Evolutionary conservation across 2,888 invertebrate species (phyloP).

Genomic region (Leptinotarsa juncta): DNA sequence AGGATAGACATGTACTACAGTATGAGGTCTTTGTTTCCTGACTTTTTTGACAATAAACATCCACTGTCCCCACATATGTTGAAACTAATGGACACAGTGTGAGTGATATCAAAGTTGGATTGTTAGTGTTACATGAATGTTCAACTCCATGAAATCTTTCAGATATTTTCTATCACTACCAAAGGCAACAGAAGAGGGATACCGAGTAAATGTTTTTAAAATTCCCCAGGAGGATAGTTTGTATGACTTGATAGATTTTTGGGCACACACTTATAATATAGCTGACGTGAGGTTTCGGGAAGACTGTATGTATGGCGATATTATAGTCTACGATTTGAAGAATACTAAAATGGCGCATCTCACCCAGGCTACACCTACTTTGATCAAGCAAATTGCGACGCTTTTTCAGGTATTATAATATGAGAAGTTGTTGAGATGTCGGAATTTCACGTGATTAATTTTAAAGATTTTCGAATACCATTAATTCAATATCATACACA

Average conservation of each 20-base stretch:
- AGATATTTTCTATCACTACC: conserved; percentile 67
- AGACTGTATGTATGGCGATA: conserved; percentile 66
- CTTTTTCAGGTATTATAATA: conserved; percentile 63
- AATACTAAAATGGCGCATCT: conserved; percentile 63
- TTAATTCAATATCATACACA: no score
- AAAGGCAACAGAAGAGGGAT: conserved; percentile 65
- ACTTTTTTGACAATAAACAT: conserved; percentile 29
- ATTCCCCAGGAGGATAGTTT: conserved; percentile 50
- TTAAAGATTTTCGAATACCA: no score
- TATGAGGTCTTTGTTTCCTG: conserved; percentile 34
- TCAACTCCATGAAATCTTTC: conserved; percentile 37
- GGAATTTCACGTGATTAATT: no score
- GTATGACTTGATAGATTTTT: conserved; percentile 61
- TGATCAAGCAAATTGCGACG: conserved; percentile 64
- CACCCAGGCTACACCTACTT: conserved; percentile 63
- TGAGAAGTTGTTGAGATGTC: no score
- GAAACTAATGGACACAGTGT: conserved; percentile 30
- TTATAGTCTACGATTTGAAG: conserved; percentile 66
- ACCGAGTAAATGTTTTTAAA: conserved; percentile 66
- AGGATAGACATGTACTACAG: conserved; percentile 32
- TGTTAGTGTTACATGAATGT: no score
- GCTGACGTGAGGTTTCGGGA: conserved; percentile 65
- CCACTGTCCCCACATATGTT: conserved; percentile 22
- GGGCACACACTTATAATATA: conserved; percentile 66
- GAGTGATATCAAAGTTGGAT: conserved; percentile 18